Percentiles rank a stretch among this genome's conserved stretches.
These are phyloP conservation scores for Torymus auratus DNA, from an alignment of 2,888 invertebrate genomes.

Conservation along the genomic window DNA sequence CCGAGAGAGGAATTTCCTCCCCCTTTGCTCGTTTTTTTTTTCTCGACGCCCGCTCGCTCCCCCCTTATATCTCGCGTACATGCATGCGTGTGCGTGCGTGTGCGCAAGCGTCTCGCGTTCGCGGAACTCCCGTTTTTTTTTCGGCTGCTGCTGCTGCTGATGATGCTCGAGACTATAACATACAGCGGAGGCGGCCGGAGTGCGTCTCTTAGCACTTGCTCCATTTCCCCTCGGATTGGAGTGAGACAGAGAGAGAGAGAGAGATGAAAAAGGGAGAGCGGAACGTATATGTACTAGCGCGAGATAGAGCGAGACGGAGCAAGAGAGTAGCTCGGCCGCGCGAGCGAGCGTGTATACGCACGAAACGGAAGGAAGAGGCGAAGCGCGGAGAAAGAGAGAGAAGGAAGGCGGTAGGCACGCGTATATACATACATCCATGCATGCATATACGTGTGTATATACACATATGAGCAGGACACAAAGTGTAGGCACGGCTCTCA, in stretches of 20 bases:
- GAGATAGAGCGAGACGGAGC: neutral
- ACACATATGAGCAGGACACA: slow-evolving; percentile 39
- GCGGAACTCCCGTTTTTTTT: slow-evolving; percentile 10
- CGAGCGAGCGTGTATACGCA: no score
- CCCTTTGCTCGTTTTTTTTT: slow-evolving; percentile 39
- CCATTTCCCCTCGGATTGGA: slow-evolving; percentile 32
- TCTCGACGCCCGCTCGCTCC: neutral
- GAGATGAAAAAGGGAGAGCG: neutral
- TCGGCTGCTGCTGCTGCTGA: neutral
- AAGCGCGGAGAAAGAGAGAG: slow-evolving; percentile 19
- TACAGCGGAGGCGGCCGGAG: neutral
- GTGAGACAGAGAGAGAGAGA: neutral
- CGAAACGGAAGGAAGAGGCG: neutral
- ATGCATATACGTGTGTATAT: no score
- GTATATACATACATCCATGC: no score
- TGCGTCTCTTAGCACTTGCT: slow-evolving; percentile 16
- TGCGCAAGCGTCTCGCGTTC: slow-evolving; percentile 18
- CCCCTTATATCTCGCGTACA: no score
- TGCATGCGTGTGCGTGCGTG: no score
- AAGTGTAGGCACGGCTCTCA: slow-evolving; percentile 23
- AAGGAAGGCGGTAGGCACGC: neutral
- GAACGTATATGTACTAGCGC: no score
- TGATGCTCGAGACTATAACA: no score
- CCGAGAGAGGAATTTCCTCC: slow-evolving; percentile 50
- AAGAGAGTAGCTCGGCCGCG: no score